Base-by-base conservation (phyloP, 2,797 vertebrate genomes). In the Pseudomugil tenellus region DNA sequence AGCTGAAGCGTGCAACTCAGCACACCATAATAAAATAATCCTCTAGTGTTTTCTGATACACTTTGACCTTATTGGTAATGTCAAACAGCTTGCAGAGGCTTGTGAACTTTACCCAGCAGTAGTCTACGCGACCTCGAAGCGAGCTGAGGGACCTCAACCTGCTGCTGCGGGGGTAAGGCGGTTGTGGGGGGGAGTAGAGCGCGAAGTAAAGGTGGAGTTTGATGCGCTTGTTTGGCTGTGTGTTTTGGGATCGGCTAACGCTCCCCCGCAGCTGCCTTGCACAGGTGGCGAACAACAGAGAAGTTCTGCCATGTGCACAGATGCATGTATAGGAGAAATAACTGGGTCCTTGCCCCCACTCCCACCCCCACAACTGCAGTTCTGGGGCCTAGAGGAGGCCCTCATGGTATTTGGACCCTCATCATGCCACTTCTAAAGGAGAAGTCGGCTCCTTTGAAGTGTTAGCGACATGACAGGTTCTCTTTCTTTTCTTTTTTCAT, bases 401-500 rank as follows among this genome's bases (percentile, higher is more conserved):
- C 92, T 87, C 70, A 16, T 85, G 91, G 86, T 85, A 83, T 86
- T 88, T 89, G 90, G 92, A 92, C 93, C 92, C 89, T 91, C 84
- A 79, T 86, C 82, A 70, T 80, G 90, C 90, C 91, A 90, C 92
- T 92, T 93, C 92, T 94, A 84, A 93, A 92, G 89, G 83, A 88
- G 84, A 89, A 91, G 86, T 76, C 72, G 72, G 76, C 76, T 83
- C 80, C 92, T 94, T 94, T 95, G 93, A 94, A 94, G 94, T 94
- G 88, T 91, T 92, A 82, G 88, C 81, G 84, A 93, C 92, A 92
- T 93, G 92, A 94, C 93, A 93, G 92, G 92, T 94, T 91, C 86
- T 86, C 91, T 87, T 93, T 92, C 88, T 91, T 93, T 92, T 87
- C 88, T 85, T 90, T 93, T 94, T 94, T 94, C 91, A 93, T 93